Evolutionary conservation across 2,888 invertebrate genomes (phyloP), one percentile per base, ranked within the genome.

Genomic region (Eupithecia exiguata): DNA sequence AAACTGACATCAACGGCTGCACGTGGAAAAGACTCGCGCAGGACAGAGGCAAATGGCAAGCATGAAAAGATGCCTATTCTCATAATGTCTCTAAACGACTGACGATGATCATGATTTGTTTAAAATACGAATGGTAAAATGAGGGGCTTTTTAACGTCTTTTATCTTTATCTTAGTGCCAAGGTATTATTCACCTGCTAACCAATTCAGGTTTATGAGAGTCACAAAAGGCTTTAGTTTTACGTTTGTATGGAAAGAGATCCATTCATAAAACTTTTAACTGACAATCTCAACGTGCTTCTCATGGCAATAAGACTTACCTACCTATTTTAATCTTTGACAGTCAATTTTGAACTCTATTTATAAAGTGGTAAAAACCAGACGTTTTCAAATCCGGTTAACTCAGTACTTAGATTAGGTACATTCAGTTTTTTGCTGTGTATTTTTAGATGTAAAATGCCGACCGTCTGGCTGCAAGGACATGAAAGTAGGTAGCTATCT

Each of bases 391-490:
- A 40, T 49, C 35, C 35, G 43, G 49, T 61, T 68, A 36, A 65
- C 65, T 38, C 18, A 35, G 14, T 63, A 30, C 68, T 53, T 53
- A 68, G 72, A 72, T 72, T 72, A 77, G 25, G 30, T 62, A 62
- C 62, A 62, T 30, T 30, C 35, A 35, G 62, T 35, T 78, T 80
- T 79, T 78, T 72, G 75, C 43, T 71, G 71, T 72, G 35, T 62
- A 71, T 75, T 75, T 76, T 76, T 77, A 75, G 78, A 79, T 79
- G 73, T 74, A 77, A 75, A 75, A 76, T 69, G 77, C 77, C 77
- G 78, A 58, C 79, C 21, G 68, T 67, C 53, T 69, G 70, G 62
- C 61, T 71, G 21, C 69, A 78, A 78, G 78, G 79, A 77, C 75
- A 58, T 25, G 25, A 58, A 58, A 58, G 25, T 53, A 25, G n/a